Percentiles rank a stretch among this genome's conserved stretches.
phyloP scores from a whole-genome alignment of 2,888 invertebrate species.

The Pomacea canaliculata region DNA sequence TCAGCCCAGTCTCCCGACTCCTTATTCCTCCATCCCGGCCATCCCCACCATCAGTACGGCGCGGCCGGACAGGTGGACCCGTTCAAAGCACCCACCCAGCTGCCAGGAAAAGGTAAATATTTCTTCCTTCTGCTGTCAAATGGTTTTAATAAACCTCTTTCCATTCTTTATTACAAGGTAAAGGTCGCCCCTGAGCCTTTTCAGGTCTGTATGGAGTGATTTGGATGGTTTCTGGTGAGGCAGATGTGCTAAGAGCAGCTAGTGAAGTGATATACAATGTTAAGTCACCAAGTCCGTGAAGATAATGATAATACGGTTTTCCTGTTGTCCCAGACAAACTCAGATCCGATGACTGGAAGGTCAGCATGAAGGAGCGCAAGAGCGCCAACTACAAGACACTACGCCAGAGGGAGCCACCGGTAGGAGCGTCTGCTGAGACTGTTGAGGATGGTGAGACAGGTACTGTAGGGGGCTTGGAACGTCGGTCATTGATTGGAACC shows the following conservation, averaged over 20 bases:
- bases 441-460: conserved; percentile 44
- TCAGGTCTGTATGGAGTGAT: too few species aligned
- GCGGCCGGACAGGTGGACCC: conserved; percentile 39
- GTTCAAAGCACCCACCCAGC: conserved; percentile 60
- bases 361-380: conserved; percentile 49
- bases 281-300: too few species aligned
- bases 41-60: conserved; percentile 14
- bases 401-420: conserved; percentile 58
- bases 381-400: conserved; percentile 38
- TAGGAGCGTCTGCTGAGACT: conserved; percentile 59
- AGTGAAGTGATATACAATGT: too few species aligned
- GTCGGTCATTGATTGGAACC: too few species aligned
- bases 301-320: too few species aligned
- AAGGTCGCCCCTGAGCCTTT: too few species aligned
- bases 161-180: too few species aligned
- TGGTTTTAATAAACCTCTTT: too few species aligned
- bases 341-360: conserved; percentile 59
- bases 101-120: conserved; percentile 48
- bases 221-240: too few species aligned
- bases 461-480: too few species aligned
- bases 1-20: conserved; percentile 31
- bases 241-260: too few species aligned
- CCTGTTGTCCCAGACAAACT: conserved; percentile 47
- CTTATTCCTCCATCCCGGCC: conserved; percentile 21
- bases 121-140: too few species aligned